phyloP scores from a whole-genome alignment of 2,797 vertebrate species.

The Clarias pachynema region DNA sequence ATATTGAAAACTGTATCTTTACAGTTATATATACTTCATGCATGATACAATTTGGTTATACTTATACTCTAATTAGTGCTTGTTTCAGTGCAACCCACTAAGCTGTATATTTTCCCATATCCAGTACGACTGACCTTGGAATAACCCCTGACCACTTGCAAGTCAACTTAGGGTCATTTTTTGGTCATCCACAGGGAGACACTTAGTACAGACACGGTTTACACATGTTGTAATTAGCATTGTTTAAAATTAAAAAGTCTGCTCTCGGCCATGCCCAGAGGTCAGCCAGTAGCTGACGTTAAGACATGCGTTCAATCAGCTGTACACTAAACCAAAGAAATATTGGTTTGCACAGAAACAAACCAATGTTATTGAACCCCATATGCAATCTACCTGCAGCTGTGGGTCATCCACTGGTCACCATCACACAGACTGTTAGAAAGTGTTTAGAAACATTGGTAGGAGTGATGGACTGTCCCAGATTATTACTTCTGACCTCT shows the following conservation, averaged over 20 bases:
- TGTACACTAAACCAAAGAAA: conserved; percentile 19
- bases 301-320: conserved; percentile 13
- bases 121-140: conserved; percentile 16
- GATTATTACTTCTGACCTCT: conserved; percentile 39
- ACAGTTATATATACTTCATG: neutral
- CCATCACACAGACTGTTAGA: conserved; percentile 8
- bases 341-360: conserved; percentile 18
- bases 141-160: conserved; percentile 25
- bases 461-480: conserved; percentile 35
- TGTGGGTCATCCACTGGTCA: conserved; percentile 33
- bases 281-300: conserved; percentile 21
- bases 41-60: too few species aligned
- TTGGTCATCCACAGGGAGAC: conserved; percentile 42
- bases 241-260: conserved; percentile 40
- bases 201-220: conserved; percentile 13
- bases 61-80: neutral
- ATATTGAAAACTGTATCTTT: neutral
- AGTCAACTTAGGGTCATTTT: conserved; percentile 36
- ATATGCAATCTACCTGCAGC: conserved; percentile 12
- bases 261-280: conserved; percentile 41
- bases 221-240: conserved; percentile 32
- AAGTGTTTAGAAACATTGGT: conserved; percentile 28
- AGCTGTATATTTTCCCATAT: neutral
- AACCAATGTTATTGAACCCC: neutral
- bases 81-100: neutral